Evolutionary conservation across 2,888 invertebrate species (phyloP).

Genomic region (Drosophila quinaria): DNA sequence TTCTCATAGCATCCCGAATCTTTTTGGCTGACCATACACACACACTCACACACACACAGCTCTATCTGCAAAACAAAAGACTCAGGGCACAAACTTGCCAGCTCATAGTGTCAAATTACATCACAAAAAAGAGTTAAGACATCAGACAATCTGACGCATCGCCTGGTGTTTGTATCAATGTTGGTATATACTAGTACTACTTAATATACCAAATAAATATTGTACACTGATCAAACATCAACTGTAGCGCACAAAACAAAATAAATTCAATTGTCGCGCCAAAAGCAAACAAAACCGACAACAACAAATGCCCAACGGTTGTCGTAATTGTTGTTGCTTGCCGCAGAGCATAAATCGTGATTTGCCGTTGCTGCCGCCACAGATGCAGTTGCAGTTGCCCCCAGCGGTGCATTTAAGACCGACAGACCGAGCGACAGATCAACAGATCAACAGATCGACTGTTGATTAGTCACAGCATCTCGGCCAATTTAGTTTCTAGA

Average conservation of each 20-base stretch:
- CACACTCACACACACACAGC: not conserved
- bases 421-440: conserved; percentile 40
- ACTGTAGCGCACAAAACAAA: conserved; percentile 24
- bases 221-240: conserved; percentile 44
- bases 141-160: conserved; percentile 34
- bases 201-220: conserved; percentile 23
- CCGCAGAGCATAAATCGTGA: conserved; percentile 51
- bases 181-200: conserved; percentile 20
- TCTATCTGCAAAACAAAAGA: conserved; percentile 53
- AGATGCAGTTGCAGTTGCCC: conserved; percentile 41
- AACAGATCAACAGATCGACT: conserved; percentile 50
- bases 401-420: conserved; percentile 39
- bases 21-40: not conserved
- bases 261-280: conserved; percentile 49
- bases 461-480: conserved; percentile 60
- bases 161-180: not conserved
- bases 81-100: conserved; percentile 60
- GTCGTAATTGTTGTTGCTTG: conserved; percentile 44
- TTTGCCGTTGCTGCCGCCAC: conserved; percentile 29
- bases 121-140: conserved; percentile 20
- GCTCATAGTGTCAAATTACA: conserved; percentile 9
- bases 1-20: not conserved
- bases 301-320: conserved; percentile 33
- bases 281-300: conserved; percentile 22
- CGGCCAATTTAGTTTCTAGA: conserved; percentile 61